Evolutionary conservation across 2,797 vertebrate genomes (phyloP).

Genomic region (Lagorchestes hirsutus): DNA sequence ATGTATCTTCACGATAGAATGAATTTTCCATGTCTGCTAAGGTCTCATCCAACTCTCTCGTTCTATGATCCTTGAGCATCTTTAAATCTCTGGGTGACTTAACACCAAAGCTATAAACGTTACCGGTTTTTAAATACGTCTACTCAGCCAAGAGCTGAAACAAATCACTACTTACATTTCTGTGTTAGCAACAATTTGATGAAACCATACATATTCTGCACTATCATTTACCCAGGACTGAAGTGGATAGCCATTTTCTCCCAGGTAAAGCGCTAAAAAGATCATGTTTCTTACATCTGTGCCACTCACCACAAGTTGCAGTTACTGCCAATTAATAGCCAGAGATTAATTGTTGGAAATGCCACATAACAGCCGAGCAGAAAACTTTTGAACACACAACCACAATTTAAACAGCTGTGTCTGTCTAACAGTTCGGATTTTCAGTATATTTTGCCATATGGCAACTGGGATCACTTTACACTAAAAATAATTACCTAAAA

Average conservation of each 20-base stretch:
- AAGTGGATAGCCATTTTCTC: slow-evolving; percentile 28
- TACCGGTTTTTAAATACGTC: slow-evolving; percentile 4
- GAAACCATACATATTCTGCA: not conserved
- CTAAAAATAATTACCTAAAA: slow-evolving; percentile 75
- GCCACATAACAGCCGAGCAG: slow-evolving; percentile 69
- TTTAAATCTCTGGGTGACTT: not conserved
- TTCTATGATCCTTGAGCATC: not conserved
- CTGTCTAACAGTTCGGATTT: slow-evolving; percentile 77
- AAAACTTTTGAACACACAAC: slow-evolving; percentile 75
- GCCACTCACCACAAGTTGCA: slow-evolving; percentile 68
- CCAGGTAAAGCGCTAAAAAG: slow-evolving; percentile 69
- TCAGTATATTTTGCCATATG: slow-evolving; percentile 80
- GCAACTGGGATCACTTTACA: slow-evolving; percentile 82
- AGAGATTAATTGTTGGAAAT: slow-evolving; percentile 80
- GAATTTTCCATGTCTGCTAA: not conserved
- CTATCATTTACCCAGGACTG: slow-evolving; percentile 1
- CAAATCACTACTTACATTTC: not conserved
- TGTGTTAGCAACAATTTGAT: not conserved
- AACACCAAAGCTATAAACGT: not conserved
- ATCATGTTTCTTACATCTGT: slow-evolving; percentile 75
- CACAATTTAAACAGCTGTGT: slow-evolving; percentile 80
- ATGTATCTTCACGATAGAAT: not conserved
- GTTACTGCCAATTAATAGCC: slow-evolving; percentile 78
- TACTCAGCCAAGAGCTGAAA: slow-evolving; percentile 1
- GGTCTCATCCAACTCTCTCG: not conserved